These are phyloP conservation scores for Mormyrus proboscirostris DNA, from an alignment of 2,797 vertebrate species.

Conservation along the genomic window DNA sequence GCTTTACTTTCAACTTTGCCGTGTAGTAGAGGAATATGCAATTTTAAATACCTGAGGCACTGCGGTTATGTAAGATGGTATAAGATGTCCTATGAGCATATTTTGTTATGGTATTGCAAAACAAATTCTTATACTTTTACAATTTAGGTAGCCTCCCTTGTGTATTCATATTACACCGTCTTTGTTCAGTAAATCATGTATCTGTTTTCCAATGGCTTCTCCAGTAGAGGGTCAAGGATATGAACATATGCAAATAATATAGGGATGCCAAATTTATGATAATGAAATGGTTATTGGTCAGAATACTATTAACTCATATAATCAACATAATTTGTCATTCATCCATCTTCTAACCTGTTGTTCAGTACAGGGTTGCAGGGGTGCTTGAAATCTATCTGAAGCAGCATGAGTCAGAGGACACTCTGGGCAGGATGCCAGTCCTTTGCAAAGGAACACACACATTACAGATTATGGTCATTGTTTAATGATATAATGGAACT, in stretches of 20 bases:
- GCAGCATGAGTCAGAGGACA: neutral
- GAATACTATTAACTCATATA: neutral
- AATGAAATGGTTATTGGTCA: neutral
- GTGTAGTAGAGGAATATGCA: neutral
- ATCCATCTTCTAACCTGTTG: neutral
- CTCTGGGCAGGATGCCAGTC: neutral
- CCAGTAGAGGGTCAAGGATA: neutral
- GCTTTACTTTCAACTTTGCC: conserved; percentile 9
- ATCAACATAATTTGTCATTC: neutral
- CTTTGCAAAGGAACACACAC: neutral
- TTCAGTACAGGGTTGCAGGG: neutral
- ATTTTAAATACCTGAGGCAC: neutral
- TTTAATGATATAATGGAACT: neutral
- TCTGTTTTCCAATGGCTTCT: neutral
- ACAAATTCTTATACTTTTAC: neutral
- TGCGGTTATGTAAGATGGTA: neutral
- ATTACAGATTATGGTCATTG: neutral
- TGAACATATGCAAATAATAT: neutral
- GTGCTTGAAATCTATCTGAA: neutral
- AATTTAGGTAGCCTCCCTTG: neutral
- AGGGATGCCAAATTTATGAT: neutral
- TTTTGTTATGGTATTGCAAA: conserved; percentile 1
- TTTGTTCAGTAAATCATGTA: neutral
- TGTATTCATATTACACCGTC: neutral
- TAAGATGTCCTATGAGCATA: neutral